A percentile compares a stretch with the other conserved stretches of the same genome.
phyloP scores from a whole-genome alignment of 2,888 invertebrate species.

The Thecocarcelia acutangulata region DNA sequence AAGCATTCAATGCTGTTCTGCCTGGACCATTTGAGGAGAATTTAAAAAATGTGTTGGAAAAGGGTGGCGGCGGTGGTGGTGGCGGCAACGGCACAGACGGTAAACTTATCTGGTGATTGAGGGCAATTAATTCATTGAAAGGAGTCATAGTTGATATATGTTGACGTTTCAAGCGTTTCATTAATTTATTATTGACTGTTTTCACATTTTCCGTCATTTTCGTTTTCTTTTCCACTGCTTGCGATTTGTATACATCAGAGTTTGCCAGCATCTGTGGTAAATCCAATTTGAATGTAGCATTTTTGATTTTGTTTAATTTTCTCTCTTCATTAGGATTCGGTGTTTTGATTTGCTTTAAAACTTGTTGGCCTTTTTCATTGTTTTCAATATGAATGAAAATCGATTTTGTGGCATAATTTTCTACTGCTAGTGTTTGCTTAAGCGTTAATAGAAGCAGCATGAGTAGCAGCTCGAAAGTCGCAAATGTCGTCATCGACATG shows the following conservation, averaged over 20 bases:
- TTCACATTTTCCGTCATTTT: constrained; percentile 3
- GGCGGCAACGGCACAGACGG: constrained; percentile 77
- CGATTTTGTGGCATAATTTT: background rate
- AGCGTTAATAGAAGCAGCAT: constrained; percentile 69
- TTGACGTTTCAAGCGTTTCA: constrained; percentile 59
- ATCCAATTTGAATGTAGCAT: constrained; percentile 2
- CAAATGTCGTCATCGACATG: constrained; percentile 72
- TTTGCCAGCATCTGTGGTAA: background rate
- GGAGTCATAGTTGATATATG: constrained; percentile 32
- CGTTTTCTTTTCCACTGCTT: constrained; percentile 58
- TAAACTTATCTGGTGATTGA: constrained; percentile 73
- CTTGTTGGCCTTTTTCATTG: background rate
- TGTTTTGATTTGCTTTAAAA: background rate
- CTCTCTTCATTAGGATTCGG: background rate
- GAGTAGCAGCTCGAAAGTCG: constrained; percentile 68
- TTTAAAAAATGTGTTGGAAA: constrained; percentile 73
- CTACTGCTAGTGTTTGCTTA: background rate
- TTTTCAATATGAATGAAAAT: background rate
- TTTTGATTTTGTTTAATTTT: constrained; percentile 23
- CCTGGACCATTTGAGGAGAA: constrained; percentile 68
- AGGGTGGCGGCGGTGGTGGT: constrained; percentile 75
- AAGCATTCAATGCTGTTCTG: constrained; percentile 59
- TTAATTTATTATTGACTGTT: constrained; percentile 36
- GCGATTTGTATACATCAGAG: background rate
- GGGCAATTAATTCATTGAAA: constrained; percentile 43